Conservation (phyloP, 2,888 invertebrate species). For the Corbicula japonica region DNA sequence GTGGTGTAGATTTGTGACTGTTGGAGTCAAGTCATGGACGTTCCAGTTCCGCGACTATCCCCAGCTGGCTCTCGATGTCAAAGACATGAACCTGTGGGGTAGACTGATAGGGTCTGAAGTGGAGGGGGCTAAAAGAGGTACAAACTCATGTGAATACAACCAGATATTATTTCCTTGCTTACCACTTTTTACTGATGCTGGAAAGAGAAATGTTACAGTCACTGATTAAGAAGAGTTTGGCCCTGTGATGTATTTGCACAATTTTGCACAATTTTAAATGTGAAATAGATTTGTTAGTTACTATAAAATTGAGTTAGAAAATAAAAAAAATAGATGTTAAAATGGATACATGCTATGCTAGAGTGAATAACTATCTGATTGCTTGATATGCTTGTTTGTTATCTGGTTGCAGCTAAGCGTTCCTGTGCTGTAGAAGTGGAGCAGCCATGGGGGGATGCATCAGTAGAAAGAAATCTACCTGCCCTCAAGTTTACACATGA, state of each 20-base stretch:
- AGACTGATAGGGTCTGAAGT: slow-evolving; percentile 96
- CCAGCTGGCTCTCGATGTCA: slow-evolving; percentile 95
- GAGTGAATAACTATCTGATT: too few relatives aligned
- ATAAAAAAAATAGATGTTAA: too few relatives aligned
- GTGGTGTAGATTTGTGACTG: slow-evolving; percentile 96
- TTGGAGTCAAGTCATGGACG: slow-evolving; percentile 94
- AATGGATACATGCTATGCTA: too few relatives aligned
- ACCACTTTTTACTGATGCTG: too few relatives aligned
- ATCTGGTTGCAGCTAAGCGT: slow-evolving; percentile 89
- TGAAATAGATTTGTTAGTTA: too few relatives aligned
- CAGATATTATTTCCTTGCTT: too few relatives aligned
- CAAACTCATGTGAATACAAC: too few relatives aligned
- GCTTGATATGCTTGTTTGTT: not conserved
- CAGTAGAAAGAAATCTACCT: slow-evolving; percentile 95
- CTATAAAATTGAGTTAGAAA: too few relatives aligned
- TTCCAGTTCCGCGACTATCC: slow-evolving; percentile 97
- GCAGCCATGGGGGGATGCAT: slow-evolving; percentile 93
- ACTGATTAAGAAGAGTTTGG: too few relatives aligned
- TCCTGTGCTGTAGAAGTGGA: slow-evolving; percentile 93
- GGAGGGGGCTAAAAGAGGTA: slow-evolving; percentile 81
- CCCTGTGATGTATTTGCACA: too few relatives aligned
- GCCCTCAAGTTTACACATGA: slow-evolving; percentile 99
- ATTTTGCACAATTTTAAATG: too few relatives aligned
- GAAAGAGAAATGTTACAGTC: too few relatives aligned
- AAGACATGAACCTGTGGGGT: slow-evolving; percentile 95